These are phyloP conservation scores for Prinia subflava DNA, from an alignment of 2,113 vertebrate species.

Conservation along the genomic window DNA sequence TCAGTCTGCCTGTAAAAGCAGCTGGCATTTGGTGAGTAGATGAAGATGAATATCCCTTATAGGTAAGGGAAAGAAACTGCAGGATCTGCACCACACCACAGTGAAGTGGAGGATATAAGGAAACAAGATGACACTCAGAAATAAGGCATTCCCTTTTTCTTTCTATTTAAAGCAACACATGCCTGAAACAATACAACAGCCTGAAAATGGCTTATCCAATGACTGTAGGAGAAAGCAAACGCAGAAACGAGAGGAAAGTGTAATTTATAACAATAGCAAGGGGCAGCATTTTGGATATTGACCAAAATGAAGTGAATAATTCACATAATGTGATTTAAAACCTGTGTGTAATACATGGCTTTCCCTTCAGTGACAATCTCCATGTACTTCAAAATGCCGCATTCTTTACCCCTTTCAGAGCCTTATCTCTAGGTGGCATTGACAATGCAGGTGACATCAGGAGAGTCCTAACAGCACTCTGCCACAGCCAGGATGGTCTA, in stretches of 20 bases:
- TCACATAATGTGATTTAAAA: background rate
- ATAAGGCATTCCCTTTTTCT: background rate
- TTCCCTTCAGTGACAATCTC: background rate
- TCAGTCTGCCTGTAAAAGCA: background rate
- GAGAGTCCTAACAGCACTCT: background rate
- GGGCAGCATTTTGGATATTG: background rate
- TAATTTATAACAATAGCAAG: background rate
- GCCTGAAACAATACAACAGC: background rate
- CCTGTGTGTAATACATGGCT: background rate
- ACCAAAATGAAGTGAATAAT: background rate
- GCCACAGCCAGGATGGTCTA: background rate
- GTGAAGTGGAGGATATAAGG: background rate
- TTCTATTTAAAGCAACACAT: background rate
- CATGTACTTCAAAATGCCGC: background rate
- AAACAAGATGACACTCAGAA: background rate
- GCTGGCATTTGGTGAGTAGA: background rate
- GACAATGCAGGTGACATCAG: background rate
- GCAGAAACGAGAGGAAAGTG: background rate
- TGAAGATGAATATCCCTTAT: background rate
- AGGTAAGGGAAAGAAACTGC: background rate
- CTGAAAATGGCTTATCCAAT: background rate
- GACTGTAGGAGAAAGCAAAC: background rate
- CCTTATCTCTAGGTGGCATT: background rate
- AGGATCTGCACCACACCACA: background rate
- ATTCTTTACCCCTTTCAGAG: background rate